Evolutionary conservation across 2,888 invertebrate species (phyloP).

Genomic region (Volucella bombylans): DNA sequence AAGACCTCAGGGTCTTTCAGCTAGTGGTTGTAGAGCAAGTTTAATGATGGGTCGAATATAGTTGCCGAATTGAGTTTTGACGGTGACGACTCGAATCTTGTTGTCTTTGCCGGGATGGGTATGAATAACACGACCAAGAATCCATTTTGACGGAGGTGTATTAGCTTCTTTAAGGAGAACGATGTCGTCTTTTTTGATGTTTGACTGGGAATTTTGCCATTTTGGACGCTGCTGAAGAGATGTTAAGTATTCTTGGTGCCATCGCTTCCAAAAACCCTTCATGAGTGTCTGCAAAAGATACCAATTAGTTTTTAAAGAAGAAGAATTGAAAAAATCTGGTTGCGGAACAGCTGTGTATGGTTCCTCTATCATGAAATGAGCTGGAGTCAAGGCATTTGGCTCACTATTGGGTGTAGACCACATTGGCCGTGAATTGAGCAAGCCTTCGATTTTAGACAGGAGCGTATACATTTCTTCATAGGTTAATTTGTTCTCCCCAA

Average conservation of each 20-base stretch:
- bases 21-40: too few relatives aligned
- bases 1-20: too few relatives aligned
- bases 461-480: slow-evolving; percentile 56
- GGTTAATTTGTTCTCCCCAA: slow-evolving; percentile 28
- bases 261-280: too few relatives aligned
- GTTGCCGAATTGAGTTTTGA: too few relatives aligned
- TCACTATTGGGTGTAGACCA: slow-evolving; percentile 42
- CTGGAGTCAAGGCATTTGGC: slow-evolving; percentile 27
- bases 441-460: slow-evolving; percentile 56
- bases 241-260: slow-evolving; percentile 15
- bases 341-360: not conserved
- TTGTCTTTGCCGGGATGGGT: slow-evolving; percentile 19
- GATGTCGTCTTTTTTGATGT: slow-evolving; percentile 18
- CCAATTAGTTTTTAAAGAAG: too few relatives aligned
- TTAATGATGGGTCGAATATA: too few relatives aligned
- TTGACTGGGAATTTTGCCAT: slow-evolving; percentile 9
- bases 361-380: slow-evolving; percentile 47
- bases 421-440: slow-evolving; percentile 48
- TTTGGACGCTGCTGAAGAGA: slow-evolving; percentile 33
- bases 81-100: too few relatives aligned
- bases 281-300: too few relatives aligned
- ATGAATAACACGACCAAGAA: slow-evolving; percentile 37
- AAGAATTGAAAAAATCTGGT: not conserved
- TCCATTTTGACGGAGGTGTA: slow-evolving; percentile 57
- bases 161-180: slow-evolving; percentile 40